Base-by-base conservation (phyloP, 2,888 invertebrate genomes). In the Acrobasis consociella region DNA sequence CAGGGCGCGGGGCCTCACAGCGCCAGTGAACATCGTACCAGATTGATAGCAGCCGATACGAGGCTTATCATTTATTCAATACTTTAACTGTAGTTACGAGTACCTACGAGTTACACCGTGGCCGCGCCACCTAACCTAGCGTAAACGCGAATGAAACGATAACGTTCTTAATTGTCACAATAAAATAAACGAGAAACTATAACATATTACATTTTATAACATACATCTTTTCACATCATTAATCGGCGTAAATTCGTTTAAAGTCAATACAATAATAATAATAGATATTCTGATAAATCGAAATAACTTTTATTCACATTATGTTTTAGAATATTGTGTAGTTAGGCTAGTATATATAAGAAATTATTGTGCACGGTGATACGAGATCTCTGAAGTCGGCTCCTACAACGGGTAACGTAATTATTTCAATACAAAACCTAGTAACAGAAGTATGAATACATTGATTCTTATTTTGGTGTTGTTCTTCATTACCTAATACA, bases 261-360 rank as follows among this genome's bases (percentile, higher is more conserved):
- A 86, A 79, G 76, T 87, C 75, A 89, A 87, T 88, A 87, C 83
- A 87, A 86, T 88, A 81, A 85, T 85, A 84, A 83, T 85, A 84
- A 83, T 82, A 85, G 79, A 89, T 87, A 91, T 88, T 89, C 83
- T 89, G 89, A 88, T 89, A 89, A 83, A 89, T 89, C 83, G 86
- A 89, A 89, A 85, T 87, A 90, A 89, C 86, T 85, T 89, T 88
- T 91, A 90, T 89, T 89, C 87, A 89, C 89, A 89, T 80, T 86
- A 81, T 76, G 78, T 84, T 91, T 92, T 91, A 92, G 92, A 92
- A 91, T 91, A 91, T n/a, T 91, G 89, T 84, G 85, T 89, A 85
- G 78, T 76, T 88, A 75, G 78, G 77, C 87, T 91, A 89, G 76
- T 79, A 78, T 78, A 11, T 42, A 75, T 83, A 84, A 79, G 79